Conservation (phyloP, 2,113 vertebrate genomes). For the Panurus biarmicus region DNA sequence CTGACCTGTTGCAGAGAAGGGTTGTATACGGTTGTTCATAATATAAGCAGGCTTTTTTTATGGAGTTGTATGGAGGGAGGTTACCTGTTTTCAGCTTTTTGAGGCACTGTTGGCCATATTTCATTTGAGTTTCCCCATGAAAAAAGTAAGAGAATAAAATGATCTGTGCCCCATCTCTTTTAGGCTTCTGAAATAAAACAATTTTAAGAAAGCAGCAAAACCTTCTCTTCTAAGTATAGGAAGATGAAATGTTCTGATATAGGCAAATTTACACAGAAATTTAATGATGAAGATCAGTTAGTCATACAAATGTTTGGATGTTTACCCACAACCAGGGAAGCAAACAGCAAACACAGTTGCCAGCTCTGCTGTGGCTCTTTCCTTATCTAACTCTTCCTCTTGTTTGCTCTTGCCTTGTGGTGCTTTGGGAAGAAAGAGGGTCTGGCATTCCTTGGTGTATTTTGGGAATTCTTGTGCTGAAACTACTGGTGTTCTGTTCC, state of each 20-base stretch:
- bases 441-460: not conserved
- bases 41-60: not conserved
- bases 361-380: not conserved
- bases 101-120: not conserved
- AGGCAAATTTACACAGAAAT: not conserved
- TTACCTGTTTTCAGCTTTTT: not conserved
- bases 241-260: not conserved
- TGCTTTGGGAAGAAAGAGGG: not conserved
- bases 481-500: not conserved
- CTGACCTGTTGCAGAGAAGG: not conserved
- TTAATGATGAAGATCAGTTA: not conserved
- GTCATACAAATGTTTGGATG: not conserved
- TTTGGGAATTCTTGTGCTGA: not conserved
- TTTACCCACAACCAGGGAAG: not conserved
- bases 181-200: not conserved
- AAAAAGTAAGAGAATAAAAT: not conserved
- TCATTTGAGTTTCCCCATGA: not conserved
- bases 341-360: not conserved
- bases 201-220: not conserved
- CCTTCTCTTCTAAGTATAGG: not conserved
- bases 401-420: not conserved
- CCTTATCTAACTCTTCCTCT: not conserved
- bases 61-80: not conserved
- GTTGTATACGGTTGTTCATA: not conserved
- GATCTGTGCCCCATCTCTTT: not conserved